These are phyloP conservation scores for Melanotaenia boesemani DNA, from an alignment of 2,797 vertebrate species.

Conservation along the genomic window DNA sequence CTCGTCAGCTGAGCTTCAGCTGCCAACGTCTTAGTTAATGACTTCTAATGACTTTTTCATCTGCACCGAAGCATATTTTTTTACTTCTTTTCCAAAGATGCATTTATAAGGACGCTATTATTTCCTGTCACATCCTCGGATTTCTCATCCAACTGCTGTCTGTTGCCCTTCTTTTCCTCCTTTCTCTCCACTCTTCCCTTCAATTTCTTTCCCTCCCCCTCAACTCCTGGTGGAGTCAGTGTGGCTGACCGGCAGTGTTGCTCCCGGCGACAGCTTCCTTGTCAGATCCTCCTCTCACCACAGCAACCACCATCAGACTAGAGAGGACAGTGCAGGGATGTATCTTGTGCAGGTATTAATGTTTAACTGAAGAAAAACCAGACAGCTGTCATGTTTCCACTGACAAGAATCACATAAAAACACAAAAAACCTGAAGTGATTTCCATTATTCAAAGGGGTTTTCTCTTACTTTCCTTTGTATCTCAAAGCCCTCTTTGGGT, in stretches of 20 bases:
- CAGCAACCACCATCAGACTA: conserved; percentile 25
- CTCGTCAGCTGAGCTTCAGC: background rate
- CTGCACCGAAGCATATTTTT: background rate
- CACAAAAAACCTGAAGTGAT: background rate
- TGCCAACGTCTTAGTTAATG: background rate
- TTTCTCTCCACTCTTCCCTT: background rate
- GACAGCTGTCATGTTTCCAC: conserved; percentile 26
- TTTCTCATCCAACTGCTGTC: background rate
- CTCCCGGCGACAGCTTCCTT: conserved; percentile 29
- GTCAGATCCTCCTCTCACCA: conserved; percentile 32
- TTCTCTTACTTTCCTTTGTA: too few species aligned
- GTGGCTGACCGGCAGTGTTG: conserved; percentile 23
- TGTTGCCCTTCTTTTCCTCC: background rate
- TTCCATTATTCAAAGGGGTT: too few species aligned
- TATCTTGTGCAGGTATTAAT: conserved; percentile 9
- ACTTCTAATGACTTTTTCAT: background rate
- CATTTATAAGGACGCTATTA: background rate
- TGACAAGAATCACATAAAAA: conserved; percentile 14
- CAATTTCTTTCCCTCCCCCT: background rate
- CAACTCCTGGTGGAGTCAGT: background rate
- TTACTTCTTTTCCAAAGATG: background rate
- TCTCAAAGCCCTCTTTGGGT: too few species aligned
- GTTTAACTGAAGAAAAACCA: conserved; percentile 19
- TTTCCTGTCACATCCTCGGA: background rate
- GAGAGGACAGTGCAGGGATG: conserved; percentile 12